Base-by-base conservation (phyloP, 2,888 invertebrate species). In the Dryobotodes eremita region DNA sequence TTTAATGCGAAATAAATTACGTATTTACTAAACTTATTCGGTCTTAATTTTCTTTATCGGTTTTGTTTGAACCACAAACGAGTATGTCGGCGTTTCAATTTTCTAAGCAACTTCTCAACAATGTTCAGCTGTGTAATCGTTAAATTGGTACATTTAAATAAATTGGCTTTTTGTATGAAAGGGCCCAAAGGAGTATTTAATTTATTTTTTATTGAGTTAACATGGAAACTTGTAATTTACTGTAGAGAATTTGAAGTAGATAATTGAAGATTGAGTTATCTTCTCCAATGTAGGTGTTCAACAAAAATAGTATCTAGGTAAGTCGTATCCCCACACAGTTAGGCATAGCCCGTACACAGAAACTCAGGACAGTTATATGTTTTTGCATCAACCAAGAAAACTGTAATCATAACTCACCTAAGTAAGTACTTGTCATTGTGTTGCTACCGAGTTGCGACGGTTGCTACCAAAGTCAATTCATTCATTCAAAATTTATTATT, bases 131-230 rank as follows among this genome's bases (percentile, higher is more conserved):
- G 84, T 87, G 87, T 86, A 82, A 84, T 84, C 77, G 84, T 70
- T 79, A 86, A 87, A 86, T 83, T 86, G 82, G 77, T 80, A 87
- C 80, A 84, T 87, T 82, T 80, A 79, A 84, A 87, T 87, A 87
- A 87, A 85, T 87, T 87, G 85, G 79, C 80, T 79, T 87, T 87
- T 82, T 87, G 80, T 80, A 80, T 75, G 65, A 74, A 83, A 79
- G 53, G 68, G 64, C 61, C 62, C 31, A 64, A 82, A 77, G 71
- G 73, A 84, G 78, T 80, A 84, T 87, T 87, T 76, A 80, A 80
- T 86, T 86, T 84, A 76, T 78, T 86, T 86, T 86, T 81, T 82
- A 87, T 86, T 84, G 66, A 80, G 81, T 85, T 85, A 77, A 81
- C 75, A 76, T 76, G 71, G 71, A 83, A 84, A 81, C 74, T 84